Percentiles rank a stretch among this genome's conserved stretches.
Evolutionary conservation across 64 coral and sea anemone species (phyloP).

Genomic region (Pocillopora damicornis): DNA sequence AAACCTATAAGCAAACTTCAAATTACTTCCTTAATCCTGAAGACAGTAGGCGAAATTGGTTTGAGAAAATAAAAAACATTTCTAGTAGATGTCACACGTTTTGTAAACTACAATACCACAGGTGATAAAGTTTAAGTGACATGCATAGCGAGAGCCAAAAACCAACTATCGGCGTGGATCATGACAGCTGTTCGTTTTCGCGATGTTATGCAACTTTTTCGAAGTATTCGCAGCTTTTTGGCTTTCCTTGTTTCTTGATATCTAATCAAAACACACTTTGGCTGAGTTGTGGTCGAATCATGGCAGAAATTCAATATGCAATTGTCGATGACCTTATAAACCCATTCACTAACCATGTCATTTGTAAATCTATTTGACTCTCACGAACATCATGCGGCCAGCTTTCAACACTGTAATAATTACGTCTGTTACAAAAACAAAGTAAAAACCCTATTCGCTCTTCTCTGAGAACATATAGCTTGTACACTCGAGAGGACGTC

Average conservation of each 20-base stretch:
- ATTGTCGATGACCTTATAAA: conserved; percentile 15
- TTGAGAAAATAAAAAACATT: neutral
- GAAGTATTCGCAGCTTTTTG: neutral
- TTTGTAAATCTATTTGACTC: neutral
- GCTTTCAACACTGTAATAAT: conserved; percentile 31
- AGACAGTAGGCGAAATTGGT: conserved; percentile 17
- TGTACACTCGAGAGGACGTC: neutral
- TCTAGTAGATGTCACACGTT: neutral
- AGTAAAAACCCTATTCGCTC: neutral
- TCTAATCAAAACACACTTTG: conserved; percentile 31
- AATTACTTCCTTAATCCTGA: conserved; percentile 26
- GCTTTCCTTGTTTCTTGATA: neutral
- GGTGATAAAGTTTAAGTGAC: neutral
- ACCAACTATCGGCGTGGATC: neutral
- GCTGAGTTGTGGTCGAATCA: neutral
- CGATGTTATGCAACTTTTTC: neutral
- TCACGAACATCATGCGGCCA: conserved; percentile 27
- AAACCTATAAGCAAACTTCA: neutral
- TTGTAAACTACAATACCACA: neutral
- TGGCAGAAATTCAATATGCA: conserved; percentile 8
- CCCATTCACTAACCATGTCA: neutral
- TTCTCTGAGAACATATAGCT: neutral
- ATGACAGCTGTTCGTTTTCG: neutral
- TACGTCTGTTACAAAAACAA: conserved; percentile 11
- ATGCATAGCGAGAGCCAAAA: neutral